Evolutionary conservation across 2,113 vertebrate genomes (phyloP), one percentile per base, ranked within the genome.

Genomic region (Hiodon tergisus): DNA sequence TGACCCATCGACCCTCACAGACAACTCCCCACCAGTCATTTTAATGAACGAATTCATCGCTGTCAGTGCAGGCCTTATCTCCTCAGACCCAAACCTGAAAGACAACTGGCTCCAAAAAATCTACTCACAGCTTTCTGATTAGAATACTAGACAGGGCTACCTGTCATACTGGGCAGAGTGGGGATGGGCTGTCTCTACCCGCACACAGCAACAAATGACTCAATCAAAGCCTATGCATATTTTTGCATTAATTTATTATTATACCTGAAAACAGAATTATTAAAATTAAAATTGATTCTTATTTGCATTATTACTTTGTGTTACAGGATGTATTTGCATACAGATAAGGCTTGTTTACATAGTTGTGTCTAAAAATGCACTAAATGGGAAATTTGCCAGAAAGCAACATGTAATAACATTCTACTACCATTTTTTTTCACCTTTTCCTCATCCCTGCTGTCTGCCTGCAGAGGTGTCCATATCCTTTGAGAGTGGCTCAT

Each of bases 401-500:
- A 55, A 54, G 61, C 2, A 17, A 52, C 47, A 14, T 6, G 3
- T 9, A 54, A 55, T 67, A 50, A 61, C 10, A 53, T 7, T 54
- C 10, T 6, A 0, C 31, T 31, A 31, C 31, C 0, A 31, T 51
- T 61, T 61, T 58, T 14, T n/a, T 5, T 11, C 63, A 14, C 58
- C 52, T 46, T 65, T 16, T 48, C 9, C 71, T 16, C 1, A 3
- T 58, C 0, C 73, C 7, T 84, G 31, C 65, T 4, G 17, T 83
- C 14, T 65, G 54, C n/a, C 86, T 90, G 51, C 89, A 95, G 94
- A 94, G 74, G 90, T 95, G 78, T 94, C 94, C 78, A 90, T 93
- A 11, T 76, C 92, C 65, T 95, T 95, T 86, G 93, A 95, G 85
- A 85, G 85, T 0, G 78, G 89, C 17, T 91, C 93, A 16, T 94